These are phyloP conservation scores for Drosophila subsilvestris DNA, from an alignment of 2,888 invertebrate genomes.

Conservation along the genomic window DNA sequence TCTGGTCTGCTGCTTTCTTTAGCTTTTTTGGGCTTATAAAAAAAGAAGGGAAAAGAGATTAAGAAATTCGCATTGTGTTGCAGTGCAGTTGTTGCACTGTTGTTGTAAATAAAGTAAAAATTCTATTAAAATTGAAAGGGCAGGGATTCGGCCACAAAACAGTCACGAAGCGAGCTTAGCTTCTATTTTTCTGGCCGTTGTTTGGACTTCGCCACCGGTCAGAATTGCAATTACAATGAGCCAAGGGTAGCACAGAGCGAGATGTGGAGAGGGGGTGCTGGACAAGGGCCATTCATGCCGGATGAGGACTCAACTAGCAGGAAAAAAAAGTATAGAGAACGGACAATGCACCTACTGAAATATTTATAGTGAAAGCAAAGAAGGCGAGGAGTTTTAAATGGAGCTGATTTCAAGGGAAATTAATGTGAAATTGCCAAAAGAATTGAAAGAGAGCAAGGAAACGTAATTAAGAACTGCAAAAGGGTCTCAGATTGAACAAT, in stretches of 20 bases:
- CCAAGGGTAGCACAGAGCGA: conserved; percentile 3
- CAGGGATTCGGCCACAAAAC: conserved; percentile 32
- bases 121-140: conserved; percentile 64
- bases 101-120: conserved; percentile 57
- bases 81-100: conserved; percentile 21
- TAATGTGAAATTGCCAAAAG: conserved; percentile 31
- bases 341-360: conserved; percentile 62
- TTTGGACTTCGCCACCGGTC: conserved; percentile 47
- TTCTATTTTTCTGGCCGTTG: conserved; percentile 12
- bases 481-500: no score
- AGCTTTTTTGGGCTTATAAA: not conserved
- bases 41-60: not conserved
- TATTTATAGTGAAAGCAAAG: conserved; percentile 53
- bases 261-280: not conserved
- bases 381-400: conserved; percentile 16
- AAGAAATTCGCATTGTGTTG: not conserved
- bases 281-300: conserved; percentile 27
- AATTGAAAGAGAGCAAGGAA: not conserved
- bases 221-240: conserved; percentile 63
- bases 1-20: conserved; percentile 7
- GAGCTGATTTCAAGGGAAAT: conserved; percentile 41
- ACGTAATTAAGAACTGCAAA: not conserved
- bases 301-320: conserved; percentile 22
- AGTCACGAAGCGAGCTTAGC: conserved; percentile 11
- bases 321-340: conserved; percentile 11